phyloP scores from a whole-genome alignment of 2,113 vertebrate species.

The Neofelis nebulosa region DNA sequence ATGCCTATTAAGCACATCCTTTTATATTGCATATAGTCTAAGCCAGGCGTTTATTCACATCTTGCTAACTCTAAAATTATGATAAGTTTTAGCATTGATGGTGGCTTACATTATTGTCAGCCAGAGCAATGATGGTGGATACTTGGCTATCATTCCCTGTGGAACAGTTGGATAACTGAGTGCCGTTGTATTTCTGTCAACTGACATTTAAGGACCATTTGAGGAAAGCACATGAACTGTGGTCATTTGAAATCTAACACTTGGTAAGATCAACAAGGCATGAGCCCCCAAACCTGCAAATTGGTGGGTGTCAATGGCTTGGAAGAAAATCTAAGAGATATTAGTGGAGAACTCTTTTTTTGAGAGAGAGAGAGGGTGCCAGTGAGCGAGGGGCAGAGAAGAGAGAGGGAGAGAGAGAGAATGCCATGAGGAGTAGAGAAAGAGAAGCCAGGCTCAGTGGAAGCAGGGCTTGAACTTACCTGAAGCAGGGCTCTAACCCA shows the following conservation, averaged over 20 bases:
- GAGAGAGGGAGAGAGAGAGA: too few relatives aligned
- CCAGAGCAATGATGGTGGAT: background rate
- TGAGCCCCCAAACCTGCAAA: background rate
- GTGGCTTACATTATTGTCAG: background rate
- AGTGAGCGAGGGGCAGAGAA: too few relatives aligned
- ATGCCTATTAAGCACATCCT: background rate
- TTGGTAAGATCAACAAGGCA: background rate
- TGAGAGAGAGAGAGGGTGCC: too few relatives aligned
- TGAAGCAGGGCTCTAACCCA: too few relatives aligned
- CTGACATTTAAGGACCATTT: background rate
- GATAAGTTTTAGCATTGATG: background rate
- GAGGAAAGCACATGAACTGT: background rate
- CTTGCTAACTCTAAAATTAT: background rate
- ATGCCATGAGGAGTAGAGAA: too few relatives aligned
- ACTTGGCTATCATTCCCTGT: background rate
- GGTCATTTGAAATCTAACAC: background rate
- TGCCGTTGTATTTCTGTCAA: background rate
- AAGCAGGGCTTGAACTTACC: too few relatives aligned
- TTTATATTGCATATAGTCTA: background rate
- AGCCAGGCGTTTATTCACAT: background rate
- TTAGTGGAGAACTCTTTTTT: background rate
- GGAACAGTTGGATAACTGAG: background rate
- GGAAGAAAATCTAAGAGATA: background rate
- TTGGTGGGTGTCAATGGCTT: background rate
- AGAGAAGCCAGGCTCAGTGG: too few relatives aligned